Base-by-base conservation (phyloP, 2,113 vertebrate genomes). In the Oceanodroma tethys region DNA sequence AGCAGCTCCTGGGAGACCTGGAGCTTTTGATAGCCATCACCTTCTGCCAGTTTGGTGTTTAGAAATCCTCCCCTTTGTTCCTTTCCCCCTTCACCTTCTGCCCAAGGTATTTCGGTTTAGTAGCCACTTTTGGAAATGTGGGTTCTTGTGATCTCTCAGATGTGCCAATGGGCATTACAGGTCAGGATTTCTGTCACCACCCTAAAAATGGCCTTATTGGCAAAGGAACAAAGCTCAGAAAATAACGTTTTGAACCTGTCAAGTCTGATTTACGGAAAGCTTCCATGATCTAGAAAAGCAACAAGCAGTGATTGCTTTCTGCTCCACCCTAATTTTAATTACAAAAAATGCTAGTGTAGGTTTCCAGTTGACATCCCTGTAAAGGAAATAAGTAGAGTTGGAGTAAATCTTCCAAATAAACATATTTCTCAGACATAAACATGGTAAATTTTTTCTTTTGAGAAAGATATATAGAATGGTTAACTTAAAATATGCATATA, bases 401-500 rank as follows among this genome's bases (percentile, higher is more conserved):
- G 59, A 94, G n/a, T 88, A 95, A 96, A 93, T 95, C 78, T 95
- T 93, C 70, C 45, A 80, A 91, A 97, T 94, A 96, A 95, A 95
- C 91, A 59, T 88, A 58, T 94, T 95, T 88, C 82, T 92, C 30
- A 94, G 86, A 93, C 38, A 92, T 94, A 97, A 95, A 96, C 88
- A 95, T 80, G 90, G 90, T 86, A 96, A 96, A 96, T 94, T 70
- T 94, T 97, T 87, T 91, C 86, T 96, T 97, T 97, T 91, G 74
- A 96, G 86, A 66, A 80, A 89, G 62, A 93, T 87, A 91, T 76
- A 95, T 94, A 82, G 94, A 97, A 97, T 82, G 74, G 97, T 97
- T 97, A 97, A 95, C 74, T 87, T 90, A 94, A 97, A 97, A 94
- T 97, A 95, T 97, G 96, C 94, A 91, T 96, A 97, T 97, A 97